Evolutionary conservation across 1,140 invertebrate species (phyloP), one percentile per base, ranked within the genome.

Genomic region (Phenacoccus solenopsis): DNA sequence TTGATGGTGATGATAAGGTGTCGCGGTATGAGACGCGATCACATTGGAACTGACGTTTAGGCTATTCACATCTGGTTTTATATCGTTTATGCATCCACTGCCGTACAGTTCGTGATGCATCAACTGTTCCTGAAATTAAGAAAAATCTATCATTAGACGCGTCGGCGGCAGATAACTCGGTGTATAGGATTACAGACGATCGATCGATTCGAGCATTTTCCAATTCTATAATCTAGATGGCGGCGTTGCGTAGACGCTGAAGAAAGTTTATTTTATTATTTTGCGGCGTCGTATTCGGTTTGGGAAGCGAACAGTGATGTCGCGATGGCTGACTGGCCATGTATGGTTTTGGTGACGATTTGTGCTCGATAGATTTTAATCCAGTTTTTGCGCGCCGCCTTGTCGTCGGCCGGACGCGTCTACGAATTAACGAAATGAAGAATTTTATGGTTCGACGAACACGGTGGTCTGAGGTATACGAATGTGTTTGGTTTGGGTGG

Each of bases 41-140:
- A 64, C 59, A 25, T 64, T 64, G 1, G 59, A 64, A 27, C 22
- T 64, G 59, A 64, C 59, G 25, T 27, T 64, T 27, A 64, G 9
- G 25, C 59, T 64, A 16, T 27, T 64, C 25, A 64, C 59, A 64
- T 64, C 59, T 64, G 59, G 59, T 64, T 64, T 64, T 64, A 64
- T 27, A 20, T 64, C 59, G 25, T 64, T 64, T 27, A 64, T 64
- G 59, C 59, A 64, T 64, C 59, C 59, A 27, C 59, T 64, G 59
- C 59, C 59, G 59, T 64, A 64, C 20, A 64, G 25, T 64, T 64
- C 59, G 25, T 64, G 59, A 27, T 64, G 59, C 59, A 64, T 64
- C 59, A 64, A 25, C 25, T 64, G 59, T 27, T 64, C 59, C 59
- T 64, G 59, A 49, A 49, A 49, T 49, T 9, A n/a, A n/a, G 2